These are phyloP conservation scores for Gambusia yucatana DNA, from an alignment of 2,797 vertebrate genomes.

Conservation along the genomic window DNA sequence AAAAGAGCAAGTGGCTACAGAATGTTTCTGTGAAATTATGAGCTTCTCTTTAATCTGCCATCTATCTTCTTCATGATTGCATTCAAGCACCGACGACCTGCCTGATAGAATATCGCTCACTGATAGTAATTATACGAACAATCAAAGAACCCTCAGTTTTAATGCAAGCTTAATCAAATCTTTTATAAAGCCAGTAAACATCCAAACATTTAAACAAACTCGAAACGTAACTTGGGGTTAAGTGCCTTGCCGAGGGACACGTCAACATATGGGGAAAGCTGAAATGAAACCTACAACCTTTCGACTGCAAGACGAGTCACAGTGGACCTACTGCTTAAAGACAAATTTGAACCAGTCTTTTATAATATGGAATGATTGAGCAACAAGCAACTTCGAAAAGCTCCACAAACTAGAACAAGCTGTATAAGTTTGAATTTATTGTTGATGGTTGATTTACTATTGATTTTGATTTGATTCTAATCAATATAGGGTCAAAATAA, in stretches of 20 bases:
- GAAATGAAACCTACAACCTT: neutral
- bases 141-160: slow-evolving; percentile 29
- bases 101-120: slow-evolving; percentile 55
- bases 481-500: neutral
- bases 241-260: neutral
- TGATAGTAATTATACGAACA: slow-evolving; percentile 43
- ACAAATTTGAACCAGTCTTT: neutral
- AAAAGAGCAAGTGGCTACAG: neutral
- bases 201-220: neutral
- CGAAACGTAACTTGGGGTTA: no score
- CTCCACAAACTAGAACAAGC: neutral
- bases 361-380: neutral
- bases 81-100: slow-evolving; percentile 25
- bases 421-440: neutral
- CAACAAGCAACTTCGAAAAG: neutral
- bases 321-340: neutral
- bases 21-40: slow-evolving; percentile 17
- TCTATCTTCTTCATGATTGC: slow-evolving; percentile 53
- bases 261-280: neutral
- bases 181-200: slow-evolving; percentile 30
- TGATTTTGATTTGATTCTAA: neutral
- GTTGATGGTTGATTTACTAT: neutral
- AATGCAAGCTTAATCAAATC: slow-evolving; percentile 35
- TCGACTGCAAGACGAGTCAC: neutral
- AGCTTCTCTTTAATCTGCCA: slow-evolving; percentile 43